Percentiles rank a stretch among this genome's conserved stretches.
These are phyloP conservation scores for Holotrichia oblita DNA, from an alignment of 1,140 invertebrate species.

Conservation along the genomic window DNA sequence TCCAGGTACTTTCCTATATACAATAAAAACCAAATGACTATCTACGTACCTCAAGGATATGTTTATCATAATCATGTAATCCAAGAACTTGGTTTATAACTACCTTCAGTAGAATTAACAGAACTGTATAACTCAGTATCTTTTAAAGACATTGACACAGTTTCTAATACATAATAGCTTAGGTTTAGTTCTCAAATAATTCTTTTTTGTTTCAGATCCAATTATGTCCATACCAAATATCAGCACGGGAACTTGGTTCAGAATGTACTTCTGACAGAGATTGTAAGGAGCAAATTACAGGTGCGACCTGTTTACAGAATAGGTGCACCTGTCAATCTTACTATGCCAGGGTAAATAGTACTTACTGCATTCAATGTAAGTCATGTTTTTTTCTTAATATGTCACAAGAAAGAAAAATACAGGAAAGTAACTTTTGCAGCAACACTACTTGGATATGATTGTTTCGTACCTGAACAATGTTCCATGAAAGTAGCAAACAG, in stretches of 20 bases:
- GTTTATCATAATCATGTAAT: no score
- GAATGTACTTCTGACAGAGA: constrained; percentile 64
- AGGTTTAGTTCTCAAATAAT: no score
- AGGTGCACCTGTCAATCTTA: constrained; percentile 73
- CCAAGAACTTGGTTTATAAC: no score
- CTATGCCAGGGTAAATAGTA: constrained; percentile 71
- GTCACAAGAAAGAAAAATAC: neutral
- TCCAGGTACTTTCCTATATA: no score
- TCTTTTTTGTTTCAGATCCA: neutral
- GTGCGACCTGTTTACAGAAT: constrained; percentile 69
- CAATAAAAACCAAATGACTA: no score
- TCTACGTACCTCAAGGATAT: no score
- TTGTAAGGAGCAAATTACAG: constrained; percentile 65
- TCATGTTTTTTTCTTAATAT: constrained; percentile 47
- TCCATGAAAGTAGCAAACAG: constrained; percentile 82
- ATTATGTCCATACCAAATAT: neutral
- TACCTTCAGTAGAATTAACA: no score
- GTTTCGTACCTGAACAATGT: constrained; percentile 77
- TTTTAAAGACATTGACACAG: no score
- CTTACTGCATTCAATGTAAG: constrained; percentile 75
- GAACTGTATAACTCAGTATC: no score
- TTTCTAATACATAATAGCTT: no score
- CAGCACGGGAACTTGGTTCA: constrained; percentile 49
- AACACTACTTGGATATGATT: constrained; percentile 78
- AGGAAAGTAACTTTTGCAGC: constrained; percentile 66